phyloP scores from a whole-genome alignment of 2,113 vertebrate species.

The Hiodon tergisus region DNA sequence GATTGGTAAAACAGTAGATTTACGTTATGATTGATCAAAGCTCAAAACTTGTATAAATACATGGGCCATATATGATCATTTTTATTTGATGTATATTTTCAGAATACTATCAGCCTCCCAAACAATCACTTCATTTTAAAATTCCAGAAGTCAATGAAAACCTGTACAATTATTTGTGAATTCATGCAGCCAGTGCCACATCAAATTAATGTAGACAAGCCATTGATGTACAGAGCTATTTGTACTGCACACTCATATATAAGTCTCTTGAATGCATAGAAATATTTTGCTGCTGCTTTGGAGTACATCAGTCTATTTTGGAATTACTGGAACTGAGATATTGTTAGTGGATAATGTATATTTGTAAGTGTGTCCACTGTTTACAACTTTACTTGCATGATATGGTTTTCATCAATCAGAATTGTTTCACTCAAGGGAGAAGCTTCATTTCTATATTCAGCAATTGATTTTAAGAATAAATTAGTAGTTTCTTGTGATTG shows the following conservation, averaged over 20 bases:
- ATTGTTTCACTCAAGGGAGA: constrained; percentile 38
- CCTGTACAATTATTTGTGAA: constrained; percentile 52
- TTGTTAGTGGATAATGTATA: constrained; percentile 64
- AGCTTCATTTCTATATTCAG: constrained; percentile 39
- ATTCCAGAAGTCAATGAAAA: constrained; percentile 35
- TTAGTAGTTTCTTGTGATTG: constrained; percentile 1
- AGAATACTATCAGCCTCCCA: constrained; percentile 33
- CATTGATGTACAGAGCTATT: constrained; percentile 52
- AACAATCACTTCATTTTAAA: constrained; percentile 32
- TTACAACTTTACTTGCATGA: constrained; percentile 66
- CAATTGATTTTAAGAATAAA: constrained; percentile 35
- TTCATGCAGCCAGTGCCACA: constrained; percentile 33
- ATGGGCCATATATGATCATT: constrained; percentile 34
- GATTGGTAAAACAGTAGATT: constrained; percentile 13
- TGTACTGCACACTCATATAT: constrained; percentile 45
- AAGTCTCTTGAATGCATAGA: constrained; percentile 51
- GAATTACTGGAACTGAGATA: constrained; percentile 57
- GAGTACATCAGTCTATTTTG: constrained; percentile 61
- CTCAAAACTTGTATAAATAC: constrained; percentile 26
- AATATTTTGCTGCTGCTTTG: constrained; percentile 59
- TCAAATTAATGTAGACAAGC: constrained; percentile 53
- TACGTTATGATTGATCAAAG: constrained; percentile 41
- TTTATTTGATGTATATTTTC: constrained; percentile 40
- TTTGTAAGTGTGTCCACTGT: constrained; percentile 57
- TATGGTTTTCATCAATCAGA: constrained; percentile 49